Base-by-base conservation (phyloP, 2,113 vertebrate species). In the Cnemophilus loriae region DNA sequence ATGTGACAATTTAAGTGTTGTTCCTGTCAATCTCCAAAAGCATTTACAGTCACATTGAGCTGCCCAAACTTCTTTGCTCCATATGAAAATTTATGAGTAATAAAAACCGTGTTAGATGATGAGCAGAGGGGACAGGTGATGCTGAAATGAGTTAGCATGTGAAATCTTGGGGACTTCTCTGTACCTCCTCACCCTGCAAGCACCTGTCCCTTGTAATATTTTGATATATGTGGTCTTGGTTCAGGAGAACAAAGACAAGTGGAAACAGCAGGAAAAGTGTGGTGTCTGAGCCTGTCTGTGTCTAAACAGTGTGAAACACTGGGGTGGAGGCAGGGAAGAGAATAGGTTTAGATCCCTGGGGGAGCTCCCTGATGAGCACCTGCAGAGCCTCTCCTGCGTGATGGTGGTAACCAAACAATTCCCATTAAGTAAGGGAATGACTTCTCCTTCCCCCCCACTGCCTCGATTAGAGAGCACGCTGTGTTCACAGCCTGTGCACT, bases 11-110 rank as follows among this genome's bases (percentile, higher is more conserved):
- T 65, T 87, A 86, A 91, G 73, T 84, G 89, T 13, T 93, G 85
- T 42, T 89, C 67, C 92, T 91, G 89, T 95, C 94, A 96, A 82
- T 95, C 93, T 85, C 79, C 60, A 57, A 61, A 81, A 82, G 83
- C 37, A 27, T 52, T 95, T 81, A 47, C 55, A 59, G 59, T 46
- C 71, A 87, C 57, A 68, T 3, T 18, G 91, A 86, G 75, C 92
- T 94, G 87, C 68, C 70, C 71, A 56, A 93, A 50, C 64, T n/a
- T 11, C 52, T 94, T 60, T 33, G 14, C 42, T 87, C 33, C 27
- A 4, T 74, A 70, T 75, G 74, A 75, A 91, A 84, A 91, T 87
- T 39, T 89, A 35, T 44, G 67, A 92, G 74, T 41, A 70, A 88
- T 63, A 67, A 79, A 92, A 95, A 4, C 6, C 44, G 69, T 23